Evolutionary conservation across 2,888 invertebrate species (phyloP), one percentile per base, ranked within the genome.

Genomic region (Lasioglossum pauxillum): DNA sequence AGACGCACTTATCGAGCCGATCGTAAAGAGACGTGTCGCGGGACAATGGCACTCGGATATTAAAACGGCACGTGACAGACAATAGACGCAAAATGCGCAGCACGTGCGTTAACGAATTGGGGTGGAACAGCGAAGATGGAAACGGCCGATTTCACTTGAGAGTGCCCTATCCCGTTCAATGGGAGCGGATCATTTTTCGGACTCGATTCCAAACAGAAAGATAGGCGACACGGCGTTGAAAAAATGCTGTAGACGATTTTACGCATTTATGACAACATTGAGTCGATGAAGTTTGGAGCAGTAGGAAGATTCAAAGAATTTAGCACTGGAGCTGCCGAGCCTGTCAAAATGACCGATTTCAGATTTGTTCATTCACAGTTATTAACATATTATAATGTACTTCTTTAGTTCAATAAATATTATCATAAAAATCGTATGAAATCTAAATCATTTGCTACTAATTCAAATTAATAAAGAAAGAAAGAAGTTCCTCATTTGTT

Each of bases 11-110:
- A n/a, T 41, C 80, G 78, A 81, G 57, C 23, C 75, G 82, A 92
- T 91, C 85, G 46, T 80, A 72, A 86, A 89, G 87, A 85, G 88
- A 88, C 88, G 83, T 90, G 86, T 82, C 84, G 31, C 82, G 84
- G 87, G 81, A 90, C 91, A 91, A 92, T 91, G 90, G 91, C 87
- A 82, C 78, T 81, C 83, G 84, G 88, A 92, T 93, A 93, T 93
- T 93, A 94, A 94, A 93, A 92, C 88, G 93, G 91, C 94, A 94
- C 94, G 94, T 94, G 94, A 92, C 92, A 89, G 81, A 94, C 92
- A 94, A 94, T 93, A 90, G 92, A 87, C 93, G 91, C 86, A 91
- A 93, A 94, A 93, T 93, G 92, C 90, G 90, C 91, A 93, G 92
- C 94, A 94, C 94, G 94, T 94, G 94, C 93, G 94, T 89, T 90